Evolutionary conservation across 2,888 invertebrate species (phyloP).

Genomic region (Lamproptera curius): DNA sequence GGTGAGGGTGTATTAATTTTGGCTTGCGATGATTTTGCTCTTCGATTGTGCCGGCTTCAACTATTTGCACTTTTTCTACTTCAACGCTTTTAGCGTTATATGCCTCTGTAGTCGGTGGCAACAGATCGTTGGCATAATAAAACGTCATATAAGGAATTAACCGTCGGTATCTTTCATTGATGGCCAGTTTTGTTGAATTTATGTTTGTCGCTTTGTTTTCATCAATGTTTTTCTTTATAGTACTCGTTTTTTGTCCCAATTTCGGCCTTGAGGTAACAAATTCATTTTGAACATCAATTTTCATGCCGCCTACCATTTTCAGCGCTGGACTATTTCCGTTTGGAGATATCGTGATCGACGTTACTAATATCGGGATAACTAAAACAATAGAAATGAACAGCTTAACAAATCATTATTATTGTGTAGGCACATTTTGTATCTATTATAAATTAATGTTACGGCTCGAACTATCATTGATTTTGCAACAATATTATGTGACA

Average conservation of each 20-base stretch:
- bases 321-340: slow-evolving; percentile 72
- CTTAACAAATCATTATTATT: background rate
- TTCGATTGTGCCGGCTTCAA: slow-evolving; percentile 46
- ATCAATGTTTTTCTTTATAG: slow-evolving; percentile 32
- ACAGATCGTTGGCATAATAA: slow-evolving; percentile 82
- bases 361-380: slow-evolving; percentile 55
- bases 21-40: slow-evolving; percentile 44
- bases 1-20: slow-evolving; percentile 49
- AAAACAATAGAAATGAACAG: slow-evolving; percentile 57
- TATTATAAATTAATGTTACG: too few relatives aligned
- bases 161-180: slow-evolving; percentile 84
- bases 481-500: too few relatives aligned
- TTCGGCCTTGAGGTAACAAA: slow-evolving; percentile 44
- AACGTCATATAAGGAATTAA: slow-evolving; percentile 91
- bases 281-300: slow-evolving; percentile 51
- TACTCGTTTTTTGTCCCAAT: slow-evolving; percentile 35
- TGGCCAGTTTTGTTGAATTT: slow-evolving; percentile 60
- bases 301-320: slow-evolving; percentile 62
- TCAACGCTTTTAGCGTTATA: slow-evolving; percentile 49
- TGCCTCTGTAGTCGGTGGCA: slow-evolving; percentile 54
- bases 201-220: slow-evolving; percentile 25
- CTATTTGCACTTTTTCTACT: slow-evolving; percentile 63
- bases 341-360: slow-evolving; percentile 65
- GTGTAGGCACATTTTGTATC: too few relatives aligned
- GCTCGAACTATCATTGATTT: too few relatives aligned